phyloP scores from a whole-genome alignment of 2,113 vertebrate species.

The Odobenus rosmarus region DNA sequence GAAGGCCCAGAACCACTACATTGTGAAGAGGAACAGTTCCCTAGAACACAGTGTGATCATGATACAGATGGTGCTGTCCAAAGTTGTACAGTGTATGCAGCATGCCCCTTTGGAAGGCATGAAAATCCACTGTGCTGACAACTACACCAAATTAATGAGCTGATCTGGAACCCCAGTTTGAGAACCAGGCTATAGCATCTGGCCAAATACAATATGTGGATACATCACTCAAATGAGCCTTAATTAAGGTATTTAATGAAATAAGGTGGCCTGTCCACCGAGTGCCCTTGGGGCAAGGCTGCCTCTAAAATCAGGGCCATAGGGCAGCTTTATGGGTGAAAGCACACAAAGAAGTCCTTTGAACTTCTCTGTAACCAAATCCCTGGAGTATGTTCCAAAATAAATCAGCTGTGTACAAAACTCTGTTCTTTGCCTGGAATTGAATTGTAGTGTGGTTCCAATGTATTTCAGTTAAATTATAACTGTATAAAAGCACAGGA shows the following conservation, averaged over 20 bases:
- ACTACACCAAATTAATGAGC: neutral
- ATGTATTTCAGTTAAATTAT: conserved; percentile 73
- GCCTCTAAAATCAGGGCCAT: neutral
- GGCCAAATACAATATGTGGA: neutral
- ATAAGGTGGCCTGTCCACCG: neutral
- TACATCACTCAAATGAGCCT: neutral
- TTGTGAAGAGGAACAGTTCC: neutral
- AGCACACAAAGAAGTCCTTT: conserved; percentile 17
- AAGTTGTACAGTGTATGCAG: neutral
- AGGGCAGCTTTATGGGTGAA: neutral
- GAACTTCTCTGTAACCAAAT: conserved; percentile 60
- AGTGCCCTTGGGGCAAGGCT: neutral
- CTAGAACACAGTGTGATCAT: neutral
- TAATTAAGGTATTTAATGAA: neutral
- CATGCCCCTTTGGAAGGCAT: neutral
- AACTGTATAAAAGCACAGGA: conserved; percentile 60
- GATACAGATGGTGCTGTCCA: neutral
- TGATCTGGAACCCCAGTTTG: neutral
- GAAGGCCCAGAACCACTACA: neutral
- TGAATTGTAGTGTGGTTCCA: conserved; percentile 63
- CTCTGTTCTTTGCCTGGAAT: conserved; percentile 47
- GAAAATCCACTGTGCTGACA: neutral
- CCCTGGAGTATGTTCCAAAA: conserved; percentile 42
- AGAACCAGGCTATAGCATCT: neutral
- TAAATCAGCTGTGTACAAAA: conserved; percentile 59